These are phyloP conservation scores for Parascotia fuliginaria DNA, from an alignment of 2,888 invertebrate species.

Conservation along the genomic window DNA sequence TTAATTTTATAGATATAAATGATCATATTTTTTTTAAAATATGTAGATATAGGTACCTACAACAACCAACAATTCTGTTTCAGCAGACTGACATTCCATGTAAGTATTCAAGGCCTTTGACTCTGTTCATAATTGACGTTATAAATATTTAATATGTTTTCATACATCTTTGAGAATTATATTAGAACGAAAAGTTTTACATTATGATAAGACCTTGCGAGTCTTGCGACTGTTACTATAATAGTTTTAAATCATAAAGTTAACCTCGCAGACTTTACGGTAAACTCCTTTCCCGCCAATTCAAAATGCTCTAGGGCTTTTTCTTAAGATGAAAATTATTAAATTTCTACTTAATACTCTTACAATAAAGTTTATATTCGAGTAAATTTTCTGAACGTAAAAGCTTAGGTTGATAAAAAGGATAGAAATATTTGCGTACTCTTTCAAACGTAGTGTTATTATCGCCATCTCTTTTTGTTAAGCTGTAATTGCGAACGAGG, in stretches of 20 bases:
- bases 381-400: background rate
- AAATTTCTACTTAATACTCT: accelerated
- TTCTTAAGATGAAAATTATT: conserved; percentile 18
- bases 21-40: too few species aligned
- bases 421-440: conserved; percentile 34
- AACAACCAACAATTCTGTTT: too few species aligned
- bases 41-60: too few species aligned
- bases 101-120: too few species aligned
- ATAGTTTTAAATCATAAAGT: conserved; percentile 16
- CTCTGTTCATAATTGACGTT: too few species aligned
- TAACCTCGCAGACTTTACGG: conserved; percentile 6
- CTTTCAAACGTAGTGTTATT: conserved; percentile 46
- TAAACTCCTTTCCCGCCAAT: conserved; percentile 69
- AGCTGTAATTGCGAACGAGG: conserved; percentile 9
- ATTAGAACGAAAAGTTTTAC: background rate
- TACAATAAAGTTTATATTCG: background rate
- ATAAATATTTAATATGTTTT: too few species aligned
- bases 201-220: background rate
- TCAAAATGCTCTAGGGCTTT: conserved; percentile 43
- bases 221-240: too few species aligned
- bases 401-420: conserved; percentile 18
- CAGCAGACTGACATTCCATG: too few species aligned
- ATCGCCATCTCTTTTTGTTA: conserved; percentile 59
- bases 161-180: too few species aligned
- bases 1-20: too few species aligned